Percentiles rank a stretch among this genome's conserved stretches.
These are phyloP conservation scores for Megalonaias nervosa DNA, from an alignment of 1,140 invertebrate species.

Conservation along the genomic window DNA sequence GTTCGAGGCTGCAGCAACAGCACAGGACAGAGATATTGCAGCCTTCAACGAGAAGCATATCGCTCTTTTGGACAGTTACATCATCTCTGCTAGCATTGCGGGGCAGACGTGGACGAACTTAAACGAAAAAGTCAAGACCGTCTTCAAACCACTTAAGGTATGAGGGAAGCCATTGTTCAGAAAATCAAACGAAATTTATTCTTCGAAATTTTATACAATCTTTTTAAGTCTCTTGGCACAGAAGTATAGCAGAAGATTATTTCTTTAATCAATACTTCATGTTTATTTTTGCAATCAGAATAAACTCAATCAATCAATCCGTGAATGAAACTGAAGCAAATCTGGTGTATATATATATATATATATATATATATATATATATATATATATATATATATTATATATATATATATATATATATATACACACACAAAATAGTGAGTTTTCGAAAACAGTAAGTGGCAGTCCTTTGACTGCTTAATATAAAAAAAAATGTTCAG, in stretches of 20 bases:
- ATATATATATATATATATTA: too few species aligned
- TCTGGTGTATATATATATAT: too few species aligned
- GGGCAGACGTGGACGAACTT: constrained; percentile 50
- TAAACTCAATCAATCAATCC: too few species aligned
- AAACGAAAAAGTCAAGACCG: constrained; percentile 53
- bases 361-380: too few species aligned
- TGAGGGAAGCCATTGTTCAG: background rate
- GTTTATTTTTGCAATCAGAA: too few species aligned
- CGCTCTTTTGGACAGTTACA: constrained; percentile 52
- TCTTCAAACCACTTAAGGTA: constrained; percentile 62
- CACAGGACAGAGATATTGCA: constrained; percentile 11
- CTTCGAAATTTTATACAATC: background rate
- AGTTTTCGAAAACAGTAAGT: background rate
- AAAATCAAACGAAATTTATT: background rate
- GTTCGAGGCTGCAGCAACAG: constrained; percentile 41
- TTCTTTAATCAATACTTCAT: background rate
- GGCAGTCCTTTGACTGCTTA: background rate
- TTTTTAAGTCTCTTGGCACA: background rate
- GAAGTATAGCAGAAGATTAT: background rate
- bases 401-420: too few species aligned
- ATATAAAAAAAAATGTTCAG: background rate
- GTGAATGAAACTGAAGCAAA: too few species aligned
- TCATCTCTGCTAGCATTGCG: constrained; percentile 62
- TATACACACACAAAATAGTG: too few species aligned
- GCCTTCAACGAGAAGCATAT: constrained; percentile 11